phyloP scores from a whole-genome alignment of 2,797 vertebrate genomes.

The Rhinichthys osculus region DNA sequence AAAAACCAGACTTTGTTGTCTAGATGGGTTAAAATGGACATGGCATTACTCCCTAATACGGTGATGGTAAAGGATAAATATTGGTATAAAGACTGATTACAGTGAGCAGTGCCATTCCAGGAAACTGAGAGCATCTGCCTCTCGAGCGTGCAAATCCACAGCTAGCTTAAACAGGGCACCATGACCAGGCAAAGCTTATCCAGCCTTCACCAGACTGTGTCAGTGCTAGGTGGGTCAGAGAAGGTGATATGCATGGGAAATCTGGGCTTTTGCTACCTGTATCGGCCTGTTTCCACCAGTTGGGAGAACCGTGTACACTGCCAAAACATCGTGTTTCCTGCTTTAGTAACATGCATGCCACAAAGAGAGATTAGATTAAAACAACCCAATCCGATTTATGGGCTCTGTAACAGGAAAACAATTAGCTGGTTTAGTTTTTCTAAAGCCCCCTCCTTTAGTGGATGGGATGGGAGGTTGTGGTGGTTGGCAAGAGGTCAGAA shows the following conservation, averaged over 20 bases:
- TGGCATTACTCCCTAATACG: conserved; percentile 30
- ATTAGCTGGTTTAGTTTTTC: conserved; percentile 61
- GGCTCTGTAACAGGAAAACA: conserved; percentile 47
- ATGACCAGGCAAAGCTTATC: conserved; percentile 11
- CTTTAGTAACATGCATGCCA: conserved; percentile 36
- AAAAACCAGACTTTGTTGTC: conserved; percentile 18
- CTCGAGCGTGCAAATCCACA: conserved; percentile 15
- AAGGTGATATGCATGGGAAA: conserved; percentile 29
- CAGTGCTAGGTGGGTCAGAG: background rate
- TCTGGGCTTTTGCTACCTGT: conserved; percentile 40
- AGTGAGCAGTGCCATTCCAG: conserved; percentile 8
- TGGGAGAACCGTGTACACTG: conserved; percentile 4
- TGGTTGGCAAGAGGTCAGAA: conserved; percentile 43
- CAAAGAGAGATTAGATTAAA: conserved; percentile 59
- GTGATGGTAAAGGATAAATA: conserved; percentile 1
- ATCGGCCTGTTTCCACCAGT: background rate
- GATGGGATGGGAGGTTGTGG: background rate
- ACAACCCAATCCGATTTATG: conserved; percentile 56
- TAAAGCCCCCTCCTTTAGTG: conserved; percentile 26
- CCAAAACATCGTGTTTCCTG: conserved; percentile 56
- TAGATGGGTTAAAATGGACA: conserved; percentile 11
- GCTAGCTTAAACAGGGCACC: conserved; percentile 20
- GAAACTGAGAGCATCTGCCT: background rate
- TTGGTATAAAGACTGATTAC: background rate
- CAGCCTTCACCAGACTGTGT: background rate